Conservation (phyloP, 1,140 invertebrate genomes). For the Bombus waltoni region DNA sequence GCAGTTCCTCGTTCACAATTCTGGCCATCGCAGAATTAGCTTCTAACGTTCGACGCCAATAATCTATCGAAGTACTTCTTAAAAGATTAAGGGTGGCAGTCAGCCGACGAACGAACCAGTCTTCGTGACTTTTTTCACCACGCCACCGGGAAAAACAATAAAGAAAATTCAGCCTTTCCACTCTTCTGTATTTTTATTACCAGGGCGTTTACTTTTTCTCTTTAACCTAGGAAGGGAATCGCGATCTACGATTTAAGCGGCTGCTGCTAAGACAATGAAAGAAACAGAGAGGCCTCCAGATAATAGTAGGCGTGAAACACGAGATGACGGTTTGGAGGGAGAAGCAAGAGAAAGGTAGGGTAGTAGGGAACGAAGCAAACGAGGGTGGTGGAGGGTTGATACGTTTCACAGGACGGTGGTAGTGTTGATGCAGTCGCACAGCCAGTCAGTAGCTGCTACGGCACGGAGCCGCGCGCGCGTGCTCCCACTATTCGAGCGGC, state of each 20-base stretch:
- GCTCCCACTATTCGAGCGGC: slow-evolving; percentile 26
- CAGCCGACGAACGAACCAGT: neutral
- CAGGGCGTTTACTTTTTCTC: neutral
- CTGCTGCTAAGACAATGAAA: neutral
- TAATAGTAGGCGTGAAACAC: slow-evolving; percentile 27
- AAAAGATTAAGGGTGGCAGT: neutral
- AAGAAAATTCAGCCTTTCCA: neutral
- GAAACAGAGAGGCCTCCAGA: neutral
- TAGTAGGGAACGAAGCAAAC: slow-evolving; percentile 40
- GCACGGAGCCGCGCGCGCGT: slow-evolving; percentile 70
- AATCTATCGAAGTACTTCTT: slow-evolving; percentile 19
- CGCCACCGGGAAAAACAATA: neutral
- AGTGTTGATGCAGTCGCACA: slow-evolving; percentile 72
- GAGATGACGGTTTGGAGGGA: neutral
- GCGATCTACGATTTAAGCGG: neutral
- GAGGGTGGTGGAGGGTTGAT: slow-evolving; percentile 58
- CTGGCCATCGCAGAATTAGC: neutral
- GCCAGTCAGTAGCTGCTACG: slow-evolving; percentile 75
- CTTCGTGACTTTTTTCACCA: neutral
- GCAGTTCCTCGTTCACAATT: too few relatives aligned
- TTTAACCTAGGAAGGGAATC: neutral
- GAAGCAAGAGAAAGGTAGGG: slow-evolving; percentile 35
- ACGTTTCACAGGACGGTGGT: slow-evolving; percentile 69
- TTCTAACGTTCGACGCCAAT: neutral
- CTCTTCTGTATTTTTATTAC: neutral